Evolutionary conservation across 2,113 vertebrate genomes (phyloP).

Genomic region (Struthio camelus): DNA sequence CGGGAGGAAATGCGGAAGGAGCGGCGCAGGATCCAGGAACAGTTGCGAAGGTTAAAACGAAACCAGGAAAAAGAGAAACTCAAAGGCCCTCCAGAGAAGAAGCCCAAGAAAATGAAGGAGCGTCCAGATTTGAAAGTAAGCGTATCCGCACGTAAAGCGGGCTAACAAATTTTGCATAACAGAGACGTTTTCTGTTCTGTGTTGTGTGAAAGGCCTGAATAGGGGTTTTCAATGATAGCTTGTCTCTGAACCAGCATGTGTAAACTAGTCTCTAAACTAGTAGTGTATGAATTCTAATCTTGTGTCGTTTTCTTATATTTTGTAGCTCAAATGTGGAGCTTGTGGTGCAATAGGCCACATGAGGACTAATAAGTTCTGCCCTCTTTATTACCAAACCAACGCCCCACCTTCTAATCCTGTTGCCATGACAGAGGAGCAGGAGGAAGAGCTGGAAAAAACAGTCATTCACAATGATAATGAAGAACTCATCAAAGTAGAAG

Average conservation of each 20-base stretch:
- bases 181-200: background rate
- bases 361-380: constrained; percentile 99
- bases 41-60: constrained; percentile 91
- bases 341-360: constrained; percentile 98
- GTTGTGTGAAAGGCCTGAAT: background rate
- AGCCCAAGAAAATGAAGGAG: constrained; percentile 96
- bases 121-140: constrained; percentile 95
- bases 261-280: background rate
- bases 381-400: constrained; percentile 98
- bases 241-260: background rate
- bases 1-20: constrained; percentile 99
- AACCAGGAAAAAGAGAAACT: constrained; percentile 98
- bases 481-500: constrained; percentile 98
- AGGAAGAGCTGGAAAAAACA: constrained; percentile 97
- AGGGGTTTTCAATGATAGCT: background rate
- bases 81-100: constrained; percentile 96
- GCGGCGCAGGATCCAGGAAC: constrained; percentile 93
- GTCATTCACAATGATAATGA: constrained; percentile 98
- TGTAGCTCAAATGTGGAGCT: constrained; percentile 94
- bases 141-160: background rate
- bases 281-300: background rate
- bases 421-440: constrained; percentile 99
- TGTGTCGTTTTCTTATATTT: background rate
- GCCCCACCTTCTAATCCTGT: constrained; percentile 97
- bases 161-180: background rate